A percentile compares a stretch with the other conserved stretches of the same genome.
These are phyloP conservation scores for Chitala chitala DNA, from an alignment of 2,113 vertebrate genomes.

Conservation along the genomic window DNA sequence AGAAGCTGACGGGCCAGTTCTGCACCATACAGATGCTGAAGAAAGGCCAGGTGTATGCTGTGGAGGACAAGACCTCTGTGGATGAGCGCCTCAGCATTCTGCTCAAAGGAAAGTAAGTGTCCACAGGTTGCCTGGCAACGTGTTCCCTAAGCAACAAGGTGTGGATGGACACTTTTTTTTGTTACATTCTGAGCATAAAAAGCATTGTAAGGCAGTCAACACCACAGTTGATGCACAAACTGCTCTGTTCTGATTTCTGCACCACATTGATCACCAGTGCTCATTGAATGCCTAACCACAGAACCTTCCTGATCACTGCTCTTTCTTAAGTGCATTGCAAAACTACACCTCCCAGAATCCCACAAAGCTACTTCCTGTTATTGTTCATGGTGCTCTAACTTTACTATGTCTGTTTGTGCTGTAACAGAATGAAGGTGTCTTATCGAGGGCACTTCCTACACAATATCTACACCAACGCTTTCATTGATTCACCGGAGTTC, in stretches of 20 bases:
- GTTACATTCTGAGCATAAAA: too few relatives aligned
- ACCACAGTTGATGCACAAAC: too few relatives aligned
- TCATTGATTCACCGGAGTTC: conserved; percentile 98
- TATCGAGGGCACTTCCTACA: conserved; percentile 96
- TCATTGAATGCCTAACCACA: too few relatives aligned
- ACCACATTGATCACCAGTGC: too few relatives aligned
- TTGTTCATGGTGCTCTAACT: conserved; percentile 12
- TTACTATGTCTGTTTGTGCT: conserved; percentile 19
- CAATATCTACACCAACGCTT: conserved; percentile 95
- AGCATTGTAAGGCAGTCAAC: too few relatives aligned
- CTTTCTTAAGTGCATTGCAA: too few relatives aligned
- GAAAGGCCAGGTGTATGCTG: conserved; percentile 85
- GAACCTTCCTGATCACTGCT: neutral
- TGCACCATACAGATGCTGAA: conserved; percentile 87
- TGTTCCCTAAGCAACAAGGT: neutral
- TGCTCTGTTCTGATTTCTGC: too few relatives aligned
- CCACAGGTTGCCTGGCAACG: neutral
- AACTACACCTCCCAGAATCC: neutral
- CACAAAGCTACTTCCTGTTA: neutral
- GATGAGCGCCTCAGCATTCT: conserved; percentile 93
- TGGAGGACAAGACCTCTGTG: conserved; percentile 93
- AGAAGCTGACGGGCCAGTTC: conserved; percentile 89
- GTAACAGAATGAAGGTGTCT: conserved; percentile 92
- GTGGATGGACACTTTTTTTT: too few relatives aligned
- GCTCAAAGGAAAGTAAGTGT: conserved; percentile 89